Evolutionary conservation across 2,113 vertebrate species (phyloP), one percentile per base, ranked within the genome.

Genomic region (Phycodurus eques): DNA sequence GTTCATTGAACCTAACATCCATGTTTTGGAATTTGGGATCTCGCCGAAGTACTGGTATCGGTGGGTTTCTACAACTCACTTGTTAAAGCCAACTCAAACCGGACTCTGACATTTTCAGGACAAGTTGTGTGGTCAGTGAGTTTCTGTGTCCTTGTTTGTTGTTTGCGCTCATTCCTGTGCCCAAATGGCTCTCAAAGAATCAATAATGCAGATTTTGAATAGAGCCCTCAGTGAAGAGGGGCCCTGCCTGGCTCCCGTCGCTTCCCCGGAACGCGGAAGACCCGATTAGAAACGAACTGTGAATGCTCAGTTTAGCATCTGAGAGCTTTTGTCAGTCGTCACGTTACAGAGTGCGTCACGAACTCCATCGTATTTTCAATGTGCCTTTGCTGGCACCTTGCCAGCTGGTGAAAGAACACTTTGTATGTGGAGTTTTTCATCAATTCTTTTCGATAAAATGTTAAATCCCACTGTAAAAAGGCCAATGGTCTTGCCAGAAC

Each of bases 261-360:
- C 73, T 42, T 74, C 81, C 67, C 71, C 68, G 72, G 75, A 85
- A 83, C 78, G 73, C 31, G 22, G 44, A 78, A 46, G 49, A 19
- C n/a, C 71, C 72, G 87, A 87, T 90, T 86, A 88, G 74, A 49
- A 70, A 76, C 68, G 81, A 89, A n/a, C 22, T 31, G 73, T 80
- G 72, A 80, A 79, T 71, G 56, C 73, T 73, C 64, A 53, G 70
- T 83, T 68, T 42, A 81, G 6, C 67, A 67, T 71, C 65, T 61
- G 51, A 73, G 43, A 49, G 51, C 61, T 51, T 20, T 66, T 67
- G 61, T 72, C 68, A 31, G 31, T 67, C 75, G 54, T 46, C 61
- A 68, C 71, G 13, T 51, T 20, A 46, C 67, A 43, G 3, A 47
- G 46, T 75, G 57, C 20, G 31, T 61, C 68, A 67, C 8, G 67